Conservation (phyloP, 35 echinoderm and acorn worm genomes). For the Ophioderma brevispina region DNA sequence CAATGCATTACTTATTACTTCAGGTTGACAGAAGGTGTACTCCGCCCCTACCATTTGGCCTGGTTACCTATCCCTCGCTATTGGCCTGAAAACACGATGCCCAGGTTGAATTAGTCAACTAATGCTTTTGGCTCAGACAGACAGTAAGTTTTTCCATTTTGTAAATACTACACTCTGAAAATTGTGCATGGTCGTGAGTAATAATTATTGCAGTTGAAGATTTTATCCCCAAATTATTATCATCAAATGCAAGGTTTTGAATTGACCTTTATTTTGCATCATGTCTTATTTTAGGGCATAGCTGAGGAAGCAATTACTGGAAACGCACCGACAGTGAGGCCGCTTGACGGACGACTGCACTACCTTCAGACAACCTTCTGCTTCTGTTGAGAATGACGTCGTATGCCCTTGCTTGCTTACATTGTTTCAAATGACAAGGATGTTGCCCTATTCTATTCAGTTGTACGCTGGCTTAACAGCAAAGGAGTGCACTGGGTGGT, state of each 20-base stretch:
- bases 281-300: too few species aligned
- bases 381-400: constrained; percentile 69
- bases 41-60: constrained; percentile 46
- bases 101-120: neutral
- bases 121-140: neutral
- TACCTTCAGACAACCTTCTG: constrained; percentile 3
- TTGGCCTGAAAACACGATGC: neutral
- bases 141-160: constrained; percentile 34
- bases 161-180: neutral
- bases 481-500: constrained; percentile 52
- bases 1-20: neutral
- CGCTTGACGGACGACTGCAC: neutral
- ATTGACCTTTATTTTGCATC: too few species aligned
- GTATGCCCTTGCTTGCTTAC: constrained; percentile 64
- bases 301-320: constrained; percentile 22
- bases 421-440: neutral
- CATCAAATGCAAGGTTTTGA: too few species aligned
- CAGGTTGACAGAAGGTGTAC: neutral
- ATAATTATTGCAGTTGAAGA: too few species aligned
- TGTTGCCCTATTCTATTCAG: neutral
- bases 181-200: neutral
- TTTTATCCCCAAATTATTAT: too few species aligned
- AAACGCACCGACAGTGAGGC: constrained; percentile 33
- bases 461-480: constrained; percentile 58
- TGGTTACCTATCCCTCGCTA: constrained; percentile 48